Evolutionary conservation across 2,797 vertebrate species (phyloP).

Genomic region (Malacoraja senta): DNA sequence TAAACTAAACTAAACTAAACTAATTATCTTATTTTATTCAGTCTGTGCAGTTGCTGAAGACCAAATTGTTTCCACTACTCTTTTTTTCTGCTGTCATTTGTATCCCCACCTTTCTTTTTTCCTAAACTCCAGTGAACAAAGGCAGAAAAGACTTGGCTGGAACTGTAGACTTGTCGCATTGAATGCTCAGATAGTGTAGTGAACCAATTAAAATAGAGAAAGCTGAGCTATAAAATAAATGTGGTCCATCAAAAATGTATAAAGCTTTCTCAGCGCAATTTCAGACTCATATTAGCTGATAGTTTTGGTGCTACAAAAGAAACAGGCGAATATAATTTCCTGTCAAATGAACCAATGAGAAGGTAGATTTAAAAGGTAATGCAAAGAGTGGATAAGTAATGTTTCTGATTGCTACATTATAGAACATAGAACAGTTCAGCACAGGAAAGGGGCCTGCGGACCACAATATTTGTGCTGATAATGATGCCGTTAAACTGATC

Average conservation of each 20-base stretch:
- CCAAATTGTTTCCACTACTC: background rate
- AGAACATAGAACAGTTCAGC: too few species aligned
- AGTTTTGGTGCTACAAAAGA: background rate
- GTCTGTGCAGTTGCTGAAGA: background rate
- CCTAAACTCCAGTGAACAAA: background rate
- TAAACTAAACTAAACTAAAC: too few species aligned
- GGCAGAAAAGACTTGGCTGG: background rate
- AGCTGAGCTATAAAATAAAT: background rate
- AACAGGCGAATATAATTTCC: background rate
- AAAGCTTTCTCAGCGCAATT: background rate
- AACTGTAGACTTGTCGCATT: background rate
- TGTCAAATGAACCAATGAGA: background rate
- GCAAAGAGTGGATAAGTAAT: too few species aligned
- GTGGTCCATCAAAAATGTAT: background rate
- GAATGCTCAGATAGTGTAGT: background rate
- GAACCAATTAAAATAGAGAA: background rate
- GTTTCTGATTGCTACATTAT: background rate
- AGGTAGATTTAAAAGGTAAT: background rate
- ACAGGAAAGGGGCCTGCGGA: too few species aligned
- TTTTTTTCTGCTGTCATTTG: background rate
- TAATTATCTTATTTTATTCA: background rate
- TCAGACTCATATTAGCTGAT: background rate
- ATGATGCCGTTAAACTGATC: too few species aligned
- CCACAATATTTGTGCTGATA: too few species aligned
- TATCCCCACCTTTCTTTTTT: background rate